Conservation (phyloP, 1,140 invertebrate species). For the Pogonus chalceus region DNA sequence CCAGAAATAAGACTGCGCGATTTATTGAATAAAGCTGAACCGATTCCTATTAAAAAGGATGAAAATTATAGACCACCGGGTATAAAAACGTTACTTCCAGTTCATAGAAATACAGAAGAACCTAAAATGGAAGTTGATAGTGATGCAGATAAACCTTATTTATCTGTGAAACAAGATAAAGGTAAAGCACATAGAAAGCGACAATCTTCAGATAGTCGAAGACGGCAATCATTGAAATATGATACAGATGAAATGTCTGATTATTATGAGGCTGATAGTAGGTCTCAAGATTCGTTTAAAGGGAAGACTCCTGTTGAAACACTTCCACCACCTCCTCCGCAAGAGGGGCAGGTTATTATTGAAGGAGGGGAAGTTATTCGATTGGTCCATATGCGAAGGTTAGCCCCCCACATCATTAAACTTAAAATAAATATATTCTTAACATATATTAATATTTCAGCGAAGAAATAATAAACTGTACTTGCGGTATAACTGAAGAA, state of each 20-base stretch:
- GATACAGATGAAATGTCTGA: background rate
- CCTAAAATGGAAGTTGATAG: background rate
- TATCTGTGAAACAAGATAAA: background rate
- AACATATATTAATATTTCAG: background rate
- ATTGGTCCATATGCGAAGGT: constrained; percentile 50
- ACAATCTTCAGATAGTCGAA: background rate
- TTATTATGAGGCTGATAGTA: background rate
- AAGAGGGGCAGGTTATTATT: constrained; percentile 32
- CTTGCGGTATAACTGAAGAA: constrained; percentile 61
- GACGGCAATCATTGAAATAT: background rate
- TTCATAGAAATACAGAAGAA: constrained; percentile 25
- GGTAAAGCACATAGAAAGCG: background rate
- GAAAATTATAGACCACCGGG: constrained; percentile 20
- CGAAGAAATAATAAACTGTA: constrained; percentile 35
- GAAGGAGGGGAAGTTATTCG: constrained; percentile 52
- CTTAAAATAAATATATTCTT: background rate
- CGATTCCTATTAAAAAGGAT: constrained; percentile 22
- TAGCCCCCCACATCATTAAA: background rate
- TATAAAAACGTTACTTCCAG: constrained; percentile 44
- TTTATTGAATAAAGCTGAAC: constrained; percentile 25
- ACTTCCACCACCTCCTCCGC: background rate
- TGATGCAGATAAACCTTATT: background rate
- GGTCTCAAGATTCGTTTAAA: background rate
- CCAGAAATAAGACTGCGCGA: constrained; percentile 30
- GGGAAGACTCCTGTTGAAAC: background rate